Evolutionary conservation across 2,797 vertebrate genomes (phyloP), one percentile per base, ranked within the genome.

Genomic region (Notoglanidium macrostoma): DNA sequence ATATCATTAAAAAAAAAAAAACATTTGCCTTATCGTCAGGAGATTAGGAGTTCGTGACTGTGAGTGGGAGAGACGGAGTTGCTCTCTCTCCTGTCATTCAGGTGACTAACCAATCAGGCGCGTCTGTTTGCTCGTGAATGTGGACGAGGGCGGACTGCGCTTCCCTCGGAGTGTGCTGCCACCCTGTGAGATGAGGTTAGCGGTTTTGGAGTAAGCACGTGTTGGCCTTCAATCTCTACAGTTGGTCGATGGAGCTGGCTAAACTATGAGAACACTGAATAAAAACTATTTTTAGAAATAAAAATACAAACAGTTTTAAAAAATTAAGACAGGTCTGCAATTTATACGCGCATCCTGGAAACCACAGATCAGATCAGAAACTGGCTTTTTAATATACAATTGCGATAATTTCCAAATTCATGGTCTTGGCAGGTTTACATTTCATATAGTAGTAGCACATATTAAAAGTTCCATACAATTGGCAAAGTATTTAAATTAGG

Each of bases 401-500:
- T 17, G 11, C 35, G 26, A n/a, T 59, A 11, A 23, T 59, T 79
- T 15, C 14, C 26, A 4, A 46, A 51, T 59, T 54, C 29, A 72
- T 70, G 72, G 67, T 73, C 21, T 61, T 21, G 65, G 61, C 55
- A 80, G 55, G 73, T 54, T 76, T 65, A 51, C 11, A 35, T 19
- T n/a, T 8, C 15, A 6, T 70, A 32, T 35, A 79, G 51, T 55
- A 55, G 17, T 21, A 55, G 17, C 17, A 55, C 51, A 10, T 11
- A 12, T 81, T 26, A 51, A 5, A 29, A 54, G 6, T 19, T 67
- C 51, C 10, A 74, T 10, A 84, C 3, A 12, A 10, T 61, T 74
- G 83, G 68, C 83, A 29, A 84, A 73, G 51, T 73, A n/a, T 74
- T 46, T 1, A 12, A 59, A 35, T 84, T 4, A 40, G 49, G 65